Percentiles rank a stretch among this genome's conserved stretches.
These are phyloP conservation scores for Porites australiensis DNA, from an alignment of 64 coral and sea anemone genomes.

Conservation along the genomic window DNA sequence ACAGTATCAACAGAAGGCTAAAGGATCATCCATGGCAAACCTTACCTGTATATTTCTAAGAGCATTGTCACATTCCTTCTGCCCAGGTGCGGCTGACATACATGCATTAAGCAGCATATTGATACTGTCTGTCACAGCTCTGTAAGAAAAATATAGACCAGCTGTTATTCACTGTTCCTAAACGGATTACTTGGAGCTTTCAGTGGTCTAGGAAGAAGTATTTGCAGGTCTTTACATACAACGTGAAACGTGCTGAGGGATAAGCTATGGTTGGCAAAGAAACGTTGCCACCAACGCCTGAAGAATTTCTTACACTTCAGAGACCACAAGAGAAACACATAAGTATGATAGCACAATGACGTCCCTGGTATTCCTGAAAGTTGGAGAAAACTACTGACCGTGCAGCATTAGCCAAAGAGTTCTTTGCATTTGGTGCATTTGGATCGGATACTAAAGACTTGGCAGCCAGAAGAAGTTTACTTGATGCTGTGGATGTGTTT, in stretches of 20 bases:
- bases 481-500: conserved; percentile 97
- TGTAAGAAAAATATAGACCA: conserved; percentile 23
- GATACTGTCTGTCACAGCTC: conserved; percentile 98
- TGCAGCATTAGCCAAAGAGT: conserved; percentile 90
- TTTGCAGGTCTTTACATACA: too few species aligned
- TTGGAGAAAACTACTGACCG: conserved; percentile 61
- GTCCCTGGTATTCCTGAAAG: background rate
- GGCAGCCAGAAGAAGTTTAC: conserved; percentile 94
- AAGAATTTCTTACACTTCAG: too few species aligned
- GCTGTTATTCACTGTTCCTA: background rate
- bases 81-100: conserved; percentile 98
- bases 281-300: too few species aligned
- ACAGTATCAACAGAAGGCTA: too few species aligned
- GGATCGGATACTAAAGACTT: conserved; percentile 96
- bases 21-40: background rate
- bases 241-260: too few species aligned
- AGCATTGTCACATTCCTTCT: conserved; percentile 98
- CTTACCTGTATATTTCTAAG: conserved; percentile 95
- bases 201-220: too few species aligned
- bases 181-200: too few species aligned
- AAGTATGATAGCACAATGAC: background rate
- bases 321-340: too few species aligned
- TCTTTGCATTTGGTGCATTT: conserved; percentile 99
- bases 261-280: too few species aligned
- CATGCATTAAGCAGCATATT: conserved; percentile 95